These are phyloP conservation scores for Phengaris alcon DNA, from an alignment of 2,888 invertebrate genomes.

Conservation along the genomic window DNA sequence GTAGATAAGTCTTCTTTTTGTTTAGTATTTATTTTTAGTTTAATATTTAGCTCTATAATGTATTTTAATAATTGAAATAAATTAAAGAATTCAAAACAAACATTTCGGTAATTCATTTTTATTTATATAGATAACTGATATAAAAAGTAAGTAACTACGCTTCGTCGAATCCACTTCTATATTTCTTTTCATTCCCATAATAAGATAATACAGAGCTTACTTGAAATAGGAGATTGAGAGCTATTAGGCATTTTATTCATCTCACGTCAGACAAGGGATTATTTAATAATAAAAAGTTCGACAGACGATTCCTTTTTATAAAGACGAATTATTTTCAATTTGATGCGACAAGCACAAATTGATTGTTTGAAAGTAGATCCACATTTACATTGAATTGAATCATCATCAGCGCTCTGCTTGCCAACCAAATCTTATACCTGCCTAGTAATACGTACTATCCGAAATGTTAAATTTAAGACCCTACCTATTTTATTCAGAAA, in stretches of 20 bases:
- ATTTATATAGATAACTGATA: no score
- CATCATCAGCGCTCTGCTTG: background rate
- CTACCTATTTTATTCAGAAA: no score
- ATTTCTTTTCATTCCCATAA: background rate
- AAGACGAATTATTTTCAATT: conserved; percentile 23
- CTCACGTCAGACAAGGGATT: conserved; percentile 20
- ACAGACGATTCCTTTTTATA: conserved; percentile 22
- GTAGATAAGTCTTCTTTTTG: no score
- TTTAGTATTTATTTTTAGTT: no score
- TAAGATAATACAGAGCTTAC: conserved; percentile 22
- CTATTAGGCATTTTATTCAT: conserved; percentile 22
- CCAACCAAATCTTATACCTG: no score
- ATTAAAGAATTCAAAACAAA: no score
- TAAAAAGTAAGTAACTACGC: background rate
- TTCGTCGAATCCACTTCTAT: background rate
- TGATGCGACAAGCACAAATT: conserved; percentile 23
- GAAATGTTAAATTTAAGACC: no score
- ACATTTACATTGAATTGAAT: background rate
- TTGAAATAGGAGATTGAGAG: conserved; percentile 27
- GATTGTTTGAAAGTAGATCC: conserved; percentile 9
- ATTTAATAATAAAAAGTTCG: conserved; percentile 23
- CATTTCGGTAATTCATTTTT: no score
- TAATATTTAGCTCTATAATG: no score
- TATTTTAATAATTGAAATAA: no score
- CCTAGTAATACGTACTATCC: no score